A percentile compares a stretch with the other conserved stretches of the same genome.
Evolutionary conservation across 2,888 invertebrate species (phyloP).

Genomic region (Philereme vetulata): DNA sequence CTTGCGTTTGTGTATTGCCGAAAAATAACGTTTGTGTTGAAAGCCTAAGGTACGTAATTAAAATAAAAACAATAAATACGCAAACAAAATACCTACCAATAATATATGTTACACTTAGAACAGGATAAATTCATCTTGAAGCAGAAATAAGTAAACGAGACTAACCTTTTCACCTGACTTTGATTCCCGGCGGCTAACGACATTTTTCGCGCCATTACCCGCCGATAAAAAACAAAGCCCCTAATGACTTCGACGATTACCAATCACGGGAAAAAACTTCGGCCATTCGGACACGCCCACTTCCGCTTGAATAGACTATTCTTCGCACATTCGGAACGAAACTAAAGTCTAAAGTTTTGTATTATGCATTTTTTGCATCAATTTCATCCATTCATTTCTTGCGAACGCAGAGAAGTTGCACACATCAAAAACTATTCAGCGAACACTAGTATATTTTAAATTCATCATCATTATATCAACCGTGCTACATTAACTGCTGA

Average conservation of each 20-base stretch:
- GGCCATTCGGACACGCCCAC: conserved; percentile 26
- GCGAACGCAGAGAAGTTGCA: too few relatives aligned
- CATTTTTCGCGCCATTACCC: conserved; percentile 72
- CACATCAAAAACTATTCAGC: too few relatives aligned
- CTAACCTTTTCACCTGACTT: conserved; percentile 50
- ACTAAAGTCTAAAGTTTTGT: conserved; percentile 1
- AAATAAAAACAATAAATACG: not conserved
- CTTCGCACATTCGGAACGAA: conserved; percentile 7
- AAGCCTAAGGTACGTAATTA: not conserved
- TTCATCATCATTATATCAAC: too few relatives aligned
- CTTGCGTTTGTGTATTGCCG: too few relatives aligned
- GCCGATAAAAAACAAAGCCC: conserved; percentile 68
- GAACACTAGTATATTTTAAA: too few relatives aligned
- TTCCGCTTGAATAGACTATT: conserved; percentile 26
- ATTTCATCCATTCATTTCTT: too few relatives aligned
- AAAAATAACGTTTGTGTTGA: too few relatives aligned
- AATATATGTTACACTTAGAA: too few relatives aligned
- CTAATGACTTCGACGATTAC: conserved; percentile 76
- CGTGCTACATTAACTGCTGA: too few relatives aligned
- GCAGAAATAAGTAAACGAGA: conserved; percentile 13
- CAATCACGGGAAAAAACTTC: conserved; percentile 65
- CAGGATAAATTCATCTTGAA: not conserved
- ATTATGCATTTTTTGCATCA: not conserved
- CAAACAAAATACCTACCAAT: too few relatives aligned
- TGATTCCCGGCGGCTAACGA: conserved; percentile 54